A percentile compares a stretch with the other conserved stretches of the same genome.
Conservation (phyloP, 2,113 vertebrate species). For the Baryphthengus martii region DNA sequence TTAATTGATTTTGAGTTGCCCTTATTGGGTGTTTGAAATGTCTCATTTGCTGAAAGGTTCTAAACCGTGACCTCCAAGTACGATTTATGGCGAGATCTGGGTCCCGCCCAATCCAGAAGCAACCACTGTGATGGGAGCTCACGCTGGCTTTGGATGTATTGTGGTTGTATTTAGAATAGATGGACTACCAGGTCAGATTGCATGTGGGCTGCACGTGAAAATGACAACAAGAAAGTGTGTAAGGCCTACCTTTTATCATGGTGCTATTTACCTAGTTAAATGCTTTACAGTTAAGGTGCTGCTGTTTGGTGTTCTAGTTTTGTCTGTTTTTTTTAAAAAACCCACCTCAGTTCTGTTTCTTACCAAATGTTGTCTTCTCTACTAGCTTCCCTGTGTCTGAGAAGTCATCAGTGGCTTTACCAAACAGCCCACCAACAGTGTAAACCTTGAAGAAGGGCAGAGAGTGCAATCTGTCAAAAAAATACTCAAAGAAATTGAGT, state of each 20-base stretch:
- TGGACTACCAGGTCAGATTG: fast-evolving
- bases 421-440: slow-evolving; percentile 85
- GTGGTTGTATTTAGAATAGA: background rate
- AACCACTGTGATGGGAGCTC: background rate
- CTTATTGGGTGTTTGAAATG: background rate
- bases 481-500: background rate
- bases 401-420: slow-evolving; percentile 89
- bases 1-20: background rate
- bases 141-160: background rate
- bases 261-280: background rate
- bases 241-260: background rate
- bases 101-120: background rate
- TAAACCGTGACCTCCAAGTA: background rate
- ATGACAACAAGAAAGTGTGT: background rate
- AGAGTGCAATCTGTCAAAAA: background rate
- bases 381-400: slow-evolving; percentile 80
- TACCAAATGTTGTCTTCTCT: slow-evolving; percentile 90
- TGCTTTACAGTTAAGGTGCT: background rate
- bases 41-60: background rate
- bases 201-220: background rate
- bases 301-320: background rate
- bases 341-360: background rate
- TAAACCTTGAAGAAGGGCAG: slow-evolving; percentile 78
- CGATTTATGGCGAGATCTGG: background rate
- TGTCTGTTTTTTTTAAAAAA: background rate